phyloP scores from a whole-genome alignment of 2,888 invertebrate species.

The Teinopalpus imperialis region DNA sequence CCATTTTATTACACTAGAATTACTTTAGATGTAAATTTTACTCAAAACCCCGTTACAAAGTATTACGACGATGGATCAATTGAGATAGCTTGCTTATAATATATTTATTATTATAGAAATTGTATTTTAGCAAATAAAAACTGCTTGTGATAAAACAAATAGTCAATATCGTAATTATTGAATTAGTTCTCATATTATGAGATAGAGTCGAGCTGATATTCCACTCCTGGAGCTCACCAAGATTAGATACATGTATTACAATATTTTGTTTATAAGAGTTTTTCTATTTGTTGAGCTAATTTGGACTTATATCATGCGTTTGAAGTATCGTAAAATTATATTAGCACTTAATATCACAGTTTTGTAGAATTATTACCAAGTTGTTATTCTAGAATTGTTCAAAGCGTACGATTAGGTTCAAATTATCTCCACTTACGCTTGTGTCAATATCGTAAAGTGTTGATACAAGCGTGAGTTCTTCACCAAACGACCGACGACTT shows the following conservation, averaged over 20 bases:
- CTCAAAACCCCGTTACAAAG: constrained; percentile 2
- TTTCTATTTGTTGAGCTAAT: constrained; percentile 13
- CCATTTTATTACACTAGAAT: constrained; percentile 26
- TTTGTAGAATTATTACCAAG: background rate
- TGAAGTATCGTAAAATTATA: background rate
- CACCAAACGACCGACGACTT: constrained; percentile 6
- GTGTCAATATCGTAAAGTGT: constrained; percentile 4
- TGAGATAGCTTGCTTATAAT: no score
- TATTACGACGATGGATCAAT: constrained; percentile 4
- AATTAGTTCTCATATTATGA: constrained; percentile 18
- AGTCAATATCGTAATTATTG: constrained; percentile 22
- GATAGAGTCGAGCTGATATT: constrained; percentile 11
- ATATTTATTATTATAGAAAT: constrained; percentile 9
- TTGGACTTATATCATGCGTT: constrained; percentile 10
- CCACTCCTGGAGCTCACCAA: constrained; percentile 18
- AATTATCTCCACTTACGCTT: constrained; percentile 11
- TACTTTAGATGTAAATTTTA: constrained; percentile 18
- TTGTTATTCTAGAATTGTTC: background rate
- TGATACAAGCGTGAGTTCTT: constrained; percentile 5
- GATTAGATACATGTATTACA: constrained; percentile 2
- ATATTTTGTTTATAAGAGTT: constrained; percentile 10
- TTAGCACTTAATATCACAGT: background rate
- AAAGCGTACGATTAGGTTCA: constrained; percentile 7
- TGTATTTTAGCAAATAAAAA: constrained; percentile 18
- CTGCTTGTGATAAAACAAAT: constrained; percentile 25